Evolutionary conservation across 2,797 vertebrate genomes (phyloP).

Genomic region (Platalea minor): DNA sequence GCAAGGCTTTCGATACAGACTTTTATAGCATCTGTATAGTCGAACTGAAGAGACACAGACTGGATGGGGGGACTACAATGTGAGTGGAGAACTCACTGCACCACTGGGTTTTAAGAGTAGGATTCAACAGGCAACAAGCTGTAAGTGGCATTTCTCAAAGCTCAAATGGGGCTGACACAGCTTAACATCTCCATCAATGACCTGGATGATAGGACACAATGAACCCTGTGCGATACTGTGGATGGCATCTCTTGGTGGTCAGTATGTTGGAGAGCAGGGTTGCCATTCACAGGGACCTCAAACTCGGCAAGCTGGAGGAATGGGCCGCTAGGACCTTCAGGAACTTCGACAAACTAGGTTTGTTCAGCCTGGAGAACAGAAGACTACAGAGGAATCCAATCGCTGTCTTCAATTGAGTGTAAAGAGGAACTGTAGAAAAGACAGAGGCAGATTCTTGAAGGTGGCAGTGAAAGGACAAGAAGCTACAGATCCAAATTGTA

Average conservation of each 20-base stretch:
- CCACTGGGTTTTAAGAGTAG: not conserved
- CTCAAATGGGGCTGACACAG: not conserved
- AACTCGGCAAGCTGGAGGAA: not conserved
- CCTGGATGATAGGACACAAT: fast-evolving
- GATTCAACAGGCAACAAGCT: not conserved
- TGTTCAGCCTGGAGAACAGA: not conserved
- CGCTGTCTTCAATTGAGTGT: not conserved
- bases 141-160: not conserved
- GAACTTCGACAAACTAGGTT: not conserved
- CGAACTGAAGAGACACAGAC: not conserved
- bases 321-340: not conserved
- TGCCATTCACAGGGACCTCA: not conserved
- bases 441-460: not conserved
- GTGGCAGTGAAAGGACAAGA: not conserved
- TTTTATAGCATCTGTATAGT: not conserved
- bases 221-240: fast-evolving
- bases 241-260: not conserved
- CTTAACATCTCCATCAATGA: not conserved
- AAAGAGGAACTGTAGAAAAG: not conserved
- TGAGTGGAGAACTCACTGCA: not conserved
- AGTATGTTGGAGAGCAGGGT: not conserved
- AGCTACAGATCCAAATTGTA: not conserved
- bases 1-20: not conserved
- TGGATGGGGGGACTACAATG: not conserved
- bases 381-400: not conserved